phyloP scores from a whole-genome alignment of 1,140 invertebrate species.

The Drosophila serrata region DNA sequence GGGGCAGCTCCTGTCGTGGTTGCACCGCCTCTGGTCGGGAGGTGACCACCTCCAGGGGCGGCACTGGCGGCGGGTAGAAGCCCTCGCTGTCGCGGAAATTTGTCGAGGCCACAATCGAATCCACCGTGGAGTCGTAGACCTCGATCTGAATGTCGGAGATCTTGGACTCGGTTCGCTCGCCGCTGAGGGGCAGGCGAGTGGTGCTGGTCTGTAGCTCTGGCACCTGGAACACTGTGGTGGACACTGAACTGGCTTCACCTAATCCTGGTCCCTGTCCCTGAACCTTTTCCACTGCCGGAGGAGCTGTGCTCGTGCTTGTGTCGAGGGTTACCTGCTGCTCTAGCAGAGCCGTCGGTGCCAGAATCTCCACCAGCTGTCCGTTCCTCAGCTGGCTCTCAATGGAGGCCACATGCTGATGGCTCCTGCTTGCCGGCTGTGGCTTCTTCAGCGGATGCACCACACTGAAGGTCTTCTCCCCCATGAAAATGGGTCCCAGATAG shows the following conservation, averaged over 20 bases:
- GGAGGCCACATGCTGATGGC: slow-evolving; percentile 40
- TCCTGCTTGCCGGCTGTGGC: slow-evolving; percentile 42
- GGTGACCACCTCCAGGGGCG: slow-evolving; percentile 40
- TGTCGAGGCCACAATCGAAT: slow-evolving; percentile 77
- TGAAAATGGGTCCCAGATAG: slow-evolving; percentile 79
- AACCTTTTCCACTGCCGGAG: background rate
- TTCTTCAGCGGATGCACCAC: slow-evolving; percentile 65
- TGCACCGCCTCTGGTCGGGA: slow-evolving; percentile 23
- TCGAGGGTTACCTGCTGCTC: slow-evolving; percentile 34
- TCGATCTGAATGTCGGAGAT: slow-evolving; percentile 84
- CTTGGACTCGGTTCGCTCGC: slow-evolving; percentile 72
- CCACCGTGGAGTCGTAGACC: slow-evolving; percentile 81
- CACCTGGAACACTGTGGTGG: slow-evolving; percentile 78
- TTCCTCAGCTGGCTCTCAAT: slow-evolving; percentile 67
- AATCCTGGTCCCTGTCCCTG: background rate
- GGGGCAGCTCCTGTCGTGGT: slow-evolving; percentile 4
- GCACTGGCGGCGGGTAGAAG: slow-evolving; percentile 46
- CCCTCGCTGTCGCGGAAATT: slow-evolving; percentile 75
- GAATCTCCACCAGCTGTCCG: slow-evolving; percentile 73
- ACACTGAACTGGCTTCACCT: slow-evolving; percentile 33
- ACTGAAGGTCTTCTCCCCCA: slow-evolving; percentile 74
- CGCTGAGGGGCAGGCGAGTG: slow-evolving; percentile 41
- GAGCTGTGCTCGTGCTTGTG: slow-evolving; percentile 11
- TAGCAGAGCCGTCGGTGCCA: slow-evolving; percentile 68
- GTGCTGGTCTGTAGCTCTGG: slow-evolving; percentile 58